Evolutionary conservation across 2,888 invertebrate species (phyloP), one percentile per base, ranked within the genome.

Genomic region (Orthosia cruda): DNA sequence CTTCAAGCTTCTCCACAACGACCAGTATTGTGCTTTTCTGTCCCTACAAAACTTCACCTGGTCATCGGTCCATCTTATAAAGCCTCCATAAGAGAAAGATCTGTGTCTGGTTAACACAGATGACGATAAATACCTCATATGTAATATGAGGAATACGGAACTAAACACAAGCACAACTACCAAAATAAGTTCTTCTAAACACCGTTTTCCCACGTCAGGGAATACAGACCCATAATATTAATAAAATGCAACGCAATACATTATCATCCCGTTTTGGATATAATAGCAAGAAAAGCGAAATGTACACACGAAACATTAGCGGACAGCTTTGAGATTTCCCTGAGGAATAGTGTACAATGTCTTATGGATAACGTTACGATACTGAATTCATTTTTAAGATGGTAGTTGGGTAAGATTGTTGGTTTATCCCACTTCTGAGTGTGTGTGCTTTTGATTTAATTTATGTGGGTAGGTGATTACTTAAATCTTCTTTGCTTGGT

Each of bases 271-370:
- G 49, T 61, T 80, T 76, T 12, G 26, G 32, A 71, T 69, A 69
- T 20, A 71, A 20, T 18, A 70, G 13, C 12, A 65, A 57, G 61
- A 71, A 55, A 71, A 61, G 71, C 26, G 26, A 62, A 71, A 61
- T 61, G 59, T 76, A 71, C 58, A 54, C 50, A 47, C 50, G 13
- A 20, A 52, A 82, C 77, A 77, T 82, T 61, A 77, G 54, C 72
- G 59, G 73, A 77, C 76, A 75, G 64, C 58, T 61, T 12, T 32
- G 47, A 73, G 78, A 87, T 85, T 85, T 87, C 85, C 85, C 85
- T 1, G 9, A 18, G 62, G 85, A 67, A 74, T 68, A 58, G 49
- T 58, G 64, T 45, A 67, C 83, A 52, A 63, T 71, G 79, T 83
- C 58, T 58, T 26, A 18, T 23, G 20, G 62, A 61, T 40, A 65